phyloP scores from a whole-genome alignment of 2,888 invertebrate genomes.

The Troides oblongomaculatus region DNA sequence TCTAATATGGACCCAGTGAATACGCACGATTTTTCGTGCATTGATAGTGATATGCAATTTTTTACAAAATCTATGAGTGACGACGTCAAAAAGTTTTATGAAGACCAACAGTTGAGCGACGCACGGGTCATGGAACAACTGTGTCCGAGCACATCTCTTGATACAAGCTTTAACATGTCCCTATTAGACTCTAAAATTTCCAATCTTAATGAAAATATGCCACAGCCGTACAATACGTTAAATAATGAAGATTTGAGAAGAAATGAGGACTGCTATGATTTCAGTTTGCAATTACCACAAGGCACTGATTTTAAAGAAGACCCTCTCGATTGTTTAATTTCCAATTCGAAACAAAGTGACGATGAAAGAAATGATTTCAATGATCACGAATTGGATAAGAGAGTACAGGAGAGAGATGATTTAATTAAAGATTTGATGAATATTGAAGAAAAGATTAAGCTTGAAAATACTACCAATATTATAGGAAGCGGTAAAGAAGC shows the following conservation, averaged over 20 bases:
- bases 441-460: slow-evolving; percentile 64
- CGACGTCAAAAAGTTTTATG: slow-evolving; percentile 73
- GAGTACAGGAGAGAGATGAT: slow-evolving; percentile 62
- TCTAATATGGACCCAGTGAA: slow-evolving; percentile 57
- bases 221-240: slow-evolving; percentile 57
- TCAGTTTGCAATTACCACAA: slow-evolving; percentile 62
- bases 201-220: slow-evolving; percentile 57
- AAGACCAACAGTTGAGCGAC: slow-evolving; percentile 65
- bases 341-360: slow-evolving; percentile 58
- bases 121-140: slow-evolving; percentile 64
- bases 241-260: slow-evolving; percentile 63
- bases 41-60: slow-evolving; percentile 74
- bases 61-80: slow-evolving; percentile 75
- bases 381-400: slow-evolving; percentile 49
- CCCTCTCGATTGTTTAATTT: slow-evolving; percentile 65
- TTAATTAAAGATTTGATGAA: slow-evolving; percentile 73
- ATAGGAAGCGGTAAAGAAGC: slow-evolving; percentile 39
- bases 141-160: slow-evolving; percentile 66
- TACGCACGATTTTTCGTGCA: slow-evolving; percentile 67
- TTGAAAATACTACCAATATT: slow-evolving; percentile 41
- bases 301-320: slow-evolving; percentile 66
- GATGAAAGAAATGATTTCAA: slow-evolving; percentile 50
- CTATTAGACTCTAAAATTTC: slow-evolving; percentile 62
- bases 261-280: slow-evolving; percentile 69
- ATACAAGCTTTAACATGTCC: slow-evolving; percentile 67